phyloP scores from a whole-genome alignment of 2,797 vertebrate genomes.

The Oreonectes daqikongensis region DNA sequence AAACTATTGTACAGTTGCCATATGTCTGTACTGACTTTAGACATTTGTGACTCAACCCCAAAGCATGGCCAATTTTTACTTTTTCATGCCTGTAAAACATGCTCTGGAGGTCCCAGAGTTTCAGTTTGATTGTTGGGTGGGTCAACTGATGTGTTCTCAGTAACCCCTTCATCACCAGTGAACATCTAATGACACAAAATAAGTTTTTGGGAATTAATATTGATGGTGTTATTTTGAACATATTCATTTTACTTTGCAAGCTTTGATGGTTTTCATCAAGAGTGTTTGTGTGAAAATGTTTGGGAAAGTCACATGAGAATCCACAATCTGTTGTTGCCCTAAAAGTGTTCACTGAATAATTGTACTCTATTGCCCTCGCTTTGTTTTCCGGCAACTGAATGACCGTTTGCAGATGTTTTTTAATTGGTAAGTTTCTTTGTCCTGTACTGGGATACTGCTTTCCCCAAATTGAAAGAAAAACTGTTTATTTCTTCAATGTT shows the following conservation, averaged over 20 bases:
- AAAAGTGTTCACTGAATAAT: conserved; percentile 59
- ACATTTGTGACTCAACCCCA: background rate
- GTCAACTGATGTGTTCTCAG: conserved; percentile 26
- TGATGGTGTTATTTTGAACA: background rate
- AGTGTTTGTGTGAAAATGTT: conserved; percentile 1
- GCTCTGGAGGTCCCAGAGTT: background rate
- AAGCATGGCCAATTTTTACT: conserved; percentile 25
- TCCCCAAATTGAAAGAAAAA: conserved; percentile 48
- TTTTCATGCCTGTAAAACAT: conserved; percentile 30
- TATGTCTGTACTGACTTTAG: conserved; percentile 20
- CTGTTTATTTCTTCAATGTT: conserved; percentile 68
- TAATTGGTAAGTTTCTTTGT: conserved; percentile 60
- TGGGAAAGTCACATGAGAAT: background rate
- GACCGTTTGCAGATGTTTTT: conserved; percentile 64
- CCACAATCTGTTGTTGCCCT: conserved; percentile 35
- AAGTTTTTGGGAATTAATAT: background rate
- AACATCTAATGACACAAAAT: background rate
- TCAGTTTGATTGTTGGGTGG: background rate
- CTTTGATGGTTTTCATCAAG: conserved; percentile 19
- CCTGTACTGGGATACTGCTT: conserved; percentile 64
- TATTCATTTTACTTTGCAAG: too few species aligned
- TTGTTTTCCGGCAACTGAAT: conserved; percentile 72
- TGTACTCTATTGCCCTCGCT: conserved; percentile 61
- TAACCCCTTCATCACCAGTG: background rate
- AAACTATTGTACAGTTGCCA: conserved; percentile 31